phyloP scores from a whole-genome alignment of 2,888 invertebrate genomes.

The Atethmia centrago region DNA sequence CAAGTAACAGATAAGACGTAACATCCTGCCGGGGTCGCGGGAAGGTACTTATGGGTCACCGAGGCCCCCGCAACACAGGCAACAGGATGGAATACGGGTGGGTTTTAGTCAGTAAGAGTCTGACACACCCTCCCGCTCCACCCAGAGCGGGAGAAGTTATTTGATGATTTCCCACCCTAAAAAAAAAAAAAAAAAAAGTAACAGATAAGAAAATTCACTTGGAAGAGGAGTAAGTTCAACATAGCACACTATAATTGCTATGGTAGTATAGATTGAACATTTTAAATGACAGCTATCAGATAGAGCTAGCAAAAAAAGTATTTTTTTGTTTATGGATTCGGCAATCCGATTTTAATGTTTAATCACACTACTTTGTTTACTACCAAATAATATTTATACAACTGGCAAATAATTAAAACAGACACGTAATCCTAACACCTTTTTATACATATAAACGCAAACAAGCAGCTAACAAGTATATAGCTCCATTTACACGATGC shows the following conservation, averaged over 20 bases:
- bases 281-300: too few relatives aligned
- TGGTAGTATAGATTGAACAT: too few relatives aligned
- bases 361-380: conserved; percentile 45
- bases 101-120: too few relatives aligned
- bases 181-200: too few relatives aligned
- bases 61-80: too few relatives aligned
- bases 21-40: too few relatives aligned
- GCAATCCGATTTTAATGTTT: conserved; percentile 34
- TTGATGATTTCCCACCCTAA: too few relatives aligned
- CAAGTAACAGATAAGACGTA: background rate
- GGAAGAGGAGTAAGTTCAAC: background rate
- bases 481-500: background rate
- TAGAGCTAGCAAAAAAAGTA: background rate
- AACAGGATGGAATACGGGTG: too few relatives aligned
- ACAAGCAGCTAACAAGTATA: conserved; percentile 3
- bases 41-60: too few relatives aligned
- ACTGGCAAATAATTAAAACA: conserved; percentile 35
- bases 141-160: too few relatives aligned
- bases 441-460: conserved; percentile 19
- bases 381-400: conserved; percentile 49
- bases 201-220: background rate
- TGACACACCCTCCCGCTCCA: too few relatives aligned
- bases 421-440: conserved; percentile 23
- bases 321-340: background rate
- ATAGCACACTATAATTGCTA: background rate